phyloP scores from a whole-genome alignment of 2,113 vertebrate species.

The Nicator chloris region DNA sequence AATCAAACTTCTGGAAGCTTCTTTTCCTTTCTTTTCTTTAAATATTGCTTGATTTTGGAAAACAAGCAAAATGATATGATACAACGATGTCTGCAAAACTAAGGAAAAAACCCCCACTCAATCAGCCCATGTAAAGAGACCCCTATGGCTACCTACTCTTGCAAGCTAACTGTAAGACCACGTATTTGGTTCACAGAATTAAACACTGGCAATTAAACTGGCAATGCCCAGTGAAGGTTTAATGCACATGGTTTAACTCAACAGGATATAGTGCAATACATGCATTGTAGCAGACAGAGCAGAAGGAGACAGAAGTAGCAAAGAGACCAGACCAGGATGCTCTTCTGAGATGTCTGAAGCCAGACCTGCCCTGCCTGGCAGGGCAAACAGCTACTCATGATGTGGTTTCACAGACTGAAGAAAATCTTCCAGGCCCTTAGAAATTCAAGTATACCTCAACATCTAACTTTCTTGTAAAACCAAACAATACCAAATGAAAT shows the following conservation, averaged over 20 bases:
- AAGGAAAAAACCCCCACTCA: neutral
- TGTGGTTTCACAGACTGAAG: neutral
- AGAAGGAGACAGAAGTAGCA: neutral
- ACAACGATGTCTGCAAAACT: neutral
- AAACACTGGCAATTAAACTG: neutral
- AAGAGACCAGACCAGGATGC: neutral
- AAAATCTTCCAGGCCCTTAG: neutral
- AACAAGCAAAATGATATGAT: neutral
- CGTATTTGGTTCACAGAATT: neutral
- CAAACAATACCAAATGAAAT: neutral
- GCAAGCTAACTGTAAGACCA: neutral
- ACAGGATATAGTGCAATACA: neutral
- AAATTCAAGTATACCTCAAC: neutral
- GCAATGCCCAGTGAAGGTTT: neutral
- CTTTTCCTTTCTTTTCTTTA: neutral
- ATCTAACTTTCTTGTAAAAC: neutral
- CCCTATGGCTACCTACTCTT: neutral
- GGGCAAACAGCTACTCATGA: neutral
- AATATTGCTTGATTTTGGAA: neutral
- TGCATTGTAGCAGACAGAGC: neutral
- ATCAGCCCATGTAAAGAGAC: neutral
- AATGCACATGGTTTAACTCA: neutral
- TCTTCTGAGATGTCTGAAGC: neutral
- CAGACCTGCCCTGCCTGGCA: neutral
- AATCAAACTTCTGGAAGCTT: neutral